Conservation (phyloP, 2,113 vertebrate genomes). For the Antechinus flavipes region DNA sequence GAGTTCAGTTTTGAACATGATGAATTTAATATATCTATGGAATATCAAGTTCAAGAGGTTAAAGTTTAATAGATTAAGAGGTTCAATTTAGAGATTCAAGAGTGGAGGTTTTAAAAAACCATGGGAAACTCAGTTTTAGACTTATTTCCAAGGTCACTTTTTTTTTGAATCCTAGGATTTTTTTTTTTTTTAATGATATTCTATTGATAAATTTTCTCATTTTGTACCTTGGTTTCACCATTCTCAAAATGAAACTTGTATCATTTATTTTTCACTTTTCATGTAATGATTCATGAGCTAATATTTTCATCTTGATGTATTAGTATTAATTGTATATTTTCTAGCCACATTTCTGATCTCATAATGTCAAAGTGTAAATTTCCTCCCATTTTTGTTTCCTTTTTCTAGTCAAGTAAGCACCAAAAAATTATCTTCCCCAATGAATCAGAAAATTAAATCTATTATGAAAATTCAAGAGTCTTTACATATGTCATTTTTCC, state of each 20-base stretch:
- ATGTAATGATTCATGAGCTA: constrained; percentile 44
- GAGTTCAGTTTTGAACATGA: neutral
- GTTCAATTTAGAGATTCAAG: neutral
- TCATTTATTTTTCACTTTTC: constrained; percentile 48
- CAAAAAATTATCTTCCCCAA: neutral
- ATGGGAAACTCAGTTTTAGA: neutral
- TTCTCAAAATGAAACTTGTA: constrained; percentile 43
- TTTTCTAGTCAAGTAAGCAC: constrained; percentile 25
- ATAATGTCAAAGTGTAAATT: constrained; percentile 53
- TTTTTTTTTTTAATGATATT: neutral
- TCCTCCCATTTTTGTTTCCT: constrained; percentile 65
- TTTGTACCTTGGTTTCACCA: constrained; percentile 34
- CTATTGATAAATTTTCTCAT: constrained; percentile 8
- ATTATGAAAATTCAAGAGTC: neutral
- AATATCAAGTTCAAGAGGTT: neutral
- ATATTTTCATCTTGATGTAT: constrained; percentile 57
- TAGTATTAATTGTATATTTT: constrained; percentile 71
- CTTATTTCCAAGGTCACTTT: neutral
- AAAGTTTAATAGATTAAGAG: neutral
- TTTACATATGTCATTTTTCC: neutral
- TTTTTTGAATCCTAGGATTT: neutral
- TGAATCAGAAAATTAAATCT: neutral
- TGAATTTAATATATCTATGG: neutral
- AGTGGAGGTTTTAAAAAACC: neutral
- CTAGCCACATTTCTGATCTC: constrained; percentile 59